Evolutionary conservation across 2,888 invertebrate species (phyloP), one percentile per base, ranked within the genome.

Genomic region (Fragum whitleyi): DNA sequence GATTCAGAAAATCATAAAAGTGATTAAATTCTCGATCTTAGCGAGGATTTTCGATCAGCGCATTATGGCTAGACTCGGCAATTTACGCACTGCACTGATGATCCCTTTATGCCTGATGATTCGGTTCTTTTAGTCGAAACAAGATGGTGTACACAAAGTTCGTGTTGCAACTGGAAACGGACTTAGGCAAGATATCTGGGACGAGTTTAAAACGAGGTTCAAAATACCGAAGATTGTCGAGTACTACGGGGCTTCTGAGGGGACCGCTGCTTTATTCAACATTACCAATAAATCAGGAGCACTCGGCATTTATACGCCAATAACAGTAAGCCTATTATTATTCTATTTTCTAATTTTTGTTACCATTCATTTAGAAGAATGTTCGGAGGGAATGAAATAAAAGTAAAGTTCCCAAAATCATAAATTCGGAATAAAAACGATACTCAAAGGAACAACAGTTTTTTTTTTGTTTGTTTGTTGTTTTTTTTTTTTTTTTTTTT

Each of bases 241-340:
- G 94, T 97, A 98, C 94, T 99, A 99, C 92, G 98, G 98, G 0
- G 97, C 98, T 1, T 98, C 98, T 0, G 99, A 99, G 95, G 98
- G 98, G 88, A 99, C 99, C 92, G 97, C 98, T n/a, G 98, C 98
- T 92, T 97, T 99, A 61, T 97, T 97, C 14, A 99, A 99, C 93
- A 95, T 97, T 14, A 97, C 98, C 92, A 98, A 97, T 91, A 97
- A 87, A 74, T 55, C 86, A 36, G 93, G 93, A 6, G 76, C 86
- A 9, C 87, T 90, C 78, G 92, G 92, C 0, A 68, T 90, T 55
- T 85, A 74, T 65, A 90, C 89, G 53, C 91, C 87, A 69, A 74
- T 84, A 23, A 73, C 85, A 89, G 92, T 92, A 82, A 75, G 85
- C 83, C 9, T 36, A 36, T 36, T 36, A n/a, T n/a, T n/a, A n/a